phyloP scores from a whole-genome alignment of 2,113 vertebrate species.

The Phalacrocorax aristotelis region DNA sequence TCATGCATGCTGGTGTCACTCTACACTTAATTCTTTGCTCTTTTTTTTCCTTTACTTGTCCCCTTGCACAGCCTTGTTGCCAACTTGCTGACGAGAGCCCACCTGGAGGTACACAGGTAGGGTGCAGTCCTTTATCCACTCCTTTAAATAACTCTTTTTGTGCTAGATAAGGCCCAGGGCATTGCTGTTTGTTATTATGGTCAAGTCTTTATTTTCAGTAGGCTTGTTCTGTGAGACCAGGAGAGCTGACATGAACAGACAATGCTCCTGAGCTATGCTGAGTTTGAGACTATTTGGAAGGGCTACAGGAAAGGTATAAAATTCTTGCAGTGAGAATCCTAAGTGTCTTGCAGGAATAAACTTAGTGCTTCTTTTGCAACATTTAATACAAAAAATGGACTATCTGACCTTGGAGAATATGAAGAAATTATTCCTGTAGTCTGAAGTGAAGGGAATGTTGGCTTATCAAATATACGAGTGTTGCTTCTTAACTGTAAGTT shows the following conservation, averaged over 20 bases:
- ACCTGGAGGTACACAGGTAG: not conserved
- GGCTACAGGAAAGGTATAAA: not conserved
- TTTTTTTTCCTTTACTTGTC: not conserved
- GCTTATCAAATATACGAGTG: not conserved
- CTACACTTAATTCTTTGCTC: not conserved
- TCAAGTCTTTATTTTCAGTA: not conserved
- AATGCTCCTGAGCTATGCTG: not conserved
- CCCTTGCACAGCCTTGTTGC: not conserved
- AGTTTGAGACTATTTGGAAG: not conserved
- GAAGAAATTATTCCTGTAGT: not conserved
- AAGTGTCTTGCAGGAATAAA: not conserved
- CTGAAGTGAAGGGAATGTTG: not conserved
- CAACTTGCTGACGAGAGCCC: not conserved
- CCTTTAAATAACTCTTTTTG: not conserved
- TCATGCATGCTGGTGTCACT: not conserved
- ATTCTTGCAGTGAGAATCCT: not conserved
- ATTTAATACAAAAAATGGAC: not conserved
- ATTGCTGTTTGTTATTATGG: not conserved
- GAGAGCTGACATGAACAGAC: not conserved
- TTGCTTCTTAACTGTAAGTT: not conserved
- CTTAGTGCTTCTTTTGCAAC: not conserved
- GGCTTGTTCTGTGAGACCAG: not conserved
- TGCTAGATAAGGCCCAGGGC: not conserved
- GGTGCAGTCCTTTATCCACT: not conserved
- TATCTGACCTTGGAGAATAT: not conserved